Evolutionary conservation across 2,113 vertebrate genomes (phyloP).

Genomic region (Smithornis capensis): DNA sequence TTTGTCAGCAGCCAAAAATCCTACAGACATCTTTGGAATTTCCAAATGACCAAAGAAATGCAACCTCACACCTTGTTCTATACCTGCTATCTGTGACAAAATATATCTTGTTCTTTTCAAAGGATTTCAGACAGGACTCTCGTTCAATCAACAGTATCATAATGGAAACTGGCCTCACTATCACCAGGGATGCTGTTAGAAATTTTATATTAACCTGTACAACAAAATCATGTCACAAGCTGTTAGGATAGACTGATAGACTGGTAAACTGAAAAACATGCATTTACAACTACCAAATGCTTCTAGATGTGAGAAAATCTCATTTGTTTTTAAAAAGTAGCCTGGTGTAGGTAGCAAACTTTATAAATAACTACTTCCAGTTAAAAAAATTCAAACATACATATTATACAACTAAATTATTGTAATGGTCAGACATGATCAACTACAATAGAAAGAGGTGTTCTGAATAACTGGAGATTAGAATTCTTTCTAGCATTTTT

Average conservation of each 20-base stretch:
- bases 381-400: neutral
- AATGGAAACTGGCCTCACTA: neutral
- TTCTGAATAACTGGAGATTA: neutral
- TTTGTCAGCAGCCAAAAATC: neutral
- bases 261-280: neutral
- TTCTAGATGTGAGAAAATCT: neutral
- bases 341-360: neutral
- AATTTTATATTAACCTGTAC: neutral
- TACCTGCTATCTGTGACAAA: neutral
- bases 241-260: neutral
- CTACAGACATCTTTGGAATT: neutral
- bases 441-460: neutral
- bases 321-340: neutral
- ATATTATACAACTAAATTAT: neutral
- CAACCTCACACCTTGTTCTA: neutral
- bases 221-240: neutral
- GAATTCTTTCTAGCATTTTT: neutral
- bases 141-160: accelerated
- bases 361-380: neutral
- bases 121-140: neutral
- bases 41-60: neutral
- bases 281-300: neutral
- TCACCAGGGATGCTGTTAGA: accelerated
- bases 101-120: neutral
- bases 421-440: neutral